A percentile compares a stretch with the other conserved stretches of the same genome.
Conservation (phyloP, 2,113 vertebrate species). For the Phyllopteryx taeniolatus region DNA sequence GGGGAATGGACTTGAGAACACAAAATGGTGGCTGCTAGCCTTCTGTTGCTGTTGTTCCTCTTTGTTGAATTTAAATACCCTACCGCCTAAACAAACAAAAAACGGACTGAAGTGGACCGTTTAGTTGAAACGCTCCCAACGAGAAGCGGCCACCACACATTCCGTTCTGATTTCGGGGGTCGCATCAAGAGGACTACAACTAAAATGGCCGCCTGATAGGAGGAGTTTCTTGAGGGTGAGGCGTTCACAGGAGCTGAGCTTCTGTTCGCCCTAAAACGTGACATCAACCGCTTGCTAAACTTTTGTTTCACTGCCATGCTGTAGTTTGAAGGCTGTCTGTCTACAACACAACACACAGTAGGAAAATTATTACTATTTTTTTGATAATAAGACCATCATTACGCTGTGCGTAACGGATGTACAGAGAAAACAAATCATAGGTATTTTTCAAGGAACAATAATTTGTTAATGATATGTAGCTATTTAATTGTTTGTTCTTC, state of each 20-base stretch:
- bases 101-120: background rate
- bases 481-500: constrained; percentile 97
- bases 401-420: constrained; percentile 99
- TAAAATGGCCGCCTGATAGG: background rate
- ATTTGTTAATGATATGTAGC: constrained; percentile 99
- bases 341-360: constrained; percentile 85
- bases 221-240: background rate
- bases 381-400: constrained; percentile 99
- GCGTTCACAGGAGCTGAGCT: constrained; percentile 64
- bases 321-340: constrained; percentile 77
- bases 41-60: background rate
- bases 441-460: constrained; percentile 99
- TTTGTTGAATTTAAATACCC: background rate
- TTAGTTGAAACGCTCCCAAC: background rate
- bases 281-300: background rate
- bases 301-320: constrained; percentile 79
- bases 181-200: background rate
- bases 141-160: constrained; percentile 64
- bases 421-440: constrained; percentile 98
- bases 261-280: constrained; percentile 24
- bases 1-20: background rate
- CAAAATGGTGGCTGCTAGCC: background rate
- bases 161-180: constrained; percentile 63
- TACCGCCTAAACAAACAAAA: background rate
- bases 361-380: constrained; percentile 77